Conservation (phyloP, 2,888 invertebrate species). For the Platycheirus rosarum region DNA sequence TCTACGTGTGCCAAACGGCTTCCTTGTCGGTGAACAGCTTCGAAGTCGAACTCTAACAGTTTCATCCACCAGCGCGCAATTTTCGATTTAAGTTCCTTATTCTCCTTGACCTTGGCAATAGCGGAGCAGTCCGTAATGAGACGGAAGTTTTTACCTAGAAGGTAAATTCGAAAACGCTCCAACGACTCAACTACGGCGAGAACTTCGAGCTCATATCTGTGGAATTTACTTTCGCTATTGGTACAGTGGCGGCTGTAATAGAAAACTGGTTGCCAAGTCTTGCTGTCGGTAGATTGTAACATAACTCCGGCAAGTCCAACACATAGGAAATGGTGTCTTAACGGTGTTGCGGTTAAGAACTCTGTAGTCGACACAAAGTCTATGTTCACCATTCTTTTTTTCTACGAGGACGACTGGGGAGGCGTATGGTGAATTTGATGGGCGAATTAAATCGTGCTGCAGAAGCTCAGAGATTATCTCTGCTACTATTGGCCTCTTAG, state of each 20-base stretch:
- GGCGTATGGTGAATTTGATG: slow-evolving; percentile 1
- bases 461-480: not conserved
- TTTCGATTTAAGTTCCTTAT: slow-evolving; percentile 42
- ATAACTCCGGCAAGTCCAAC: too few species aligned
- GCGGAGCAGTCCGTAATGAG: slow-evolving; percentile 36
- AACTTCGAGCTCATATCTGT: slow-evolving; percentile 28
- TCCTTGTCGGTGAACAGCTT: slow-evolving; percentile 66
- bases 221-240: slow-evolving; percentile 6
- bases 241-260: slow-evolving; percentile 36
- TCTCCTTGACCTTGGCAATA: slow-evolving; percentile 11
- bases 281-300: not conserved
- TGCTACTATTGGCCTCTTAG: slow-evolving; percentile 36
- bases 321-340: not conserved
- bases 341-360: slow-evolving; percentile 29
- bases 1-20: slow-evolving; percentile 61
- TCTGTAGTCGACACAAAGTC: slow-evolving; percentile 65
- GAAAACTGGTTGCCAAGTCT: not conserved
- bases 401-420: slow-evolving; percentile 42
- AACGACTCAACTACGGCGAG: slow-evolving; percentile 40
- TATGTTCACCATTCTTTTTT: slow-evolving; percentile 58
- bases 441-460: slow-evolving; percentile 32
- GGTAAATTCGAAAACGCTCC: slow-evolving; percentile 61
- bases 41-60: slow-evolving; percentile 70
- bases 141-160: slow-evolving; percentile 67
- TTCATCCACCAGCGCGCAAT: slow-evolving; percentile 75